These are phyloP conservation scores for Phaonia tiefii DNA, from an alignment of 2,888 invertebrate genomes.

Conservation along the genomic window DNA sequence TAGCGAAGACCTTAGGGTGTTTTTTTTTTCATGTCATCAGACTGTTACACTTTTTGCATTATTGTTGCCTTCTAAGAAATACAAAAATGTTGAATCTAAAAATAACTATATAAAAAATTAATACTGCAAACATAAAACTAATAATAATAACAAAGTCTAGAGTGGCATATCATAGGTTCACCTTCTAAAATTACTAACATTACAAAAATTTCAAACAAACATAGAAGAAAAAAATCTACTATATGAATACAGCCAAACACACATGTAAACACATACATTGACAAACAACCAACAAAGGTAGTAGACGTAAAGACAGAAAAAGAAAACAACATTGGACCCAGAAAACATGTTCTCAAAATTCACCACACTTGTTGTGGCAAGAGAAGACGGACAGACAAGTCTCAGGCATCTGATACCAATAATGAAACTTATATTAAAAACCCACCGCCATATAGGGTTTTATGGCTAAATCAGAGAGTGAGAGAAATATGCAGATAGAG, in stretches of 20 bases:
- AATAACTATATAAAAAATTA: neutral
- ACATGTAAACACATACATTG: neutral
- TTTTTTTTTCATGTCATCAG: neutral
- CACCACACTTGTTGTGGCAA: slow-evolving; percentile 62
- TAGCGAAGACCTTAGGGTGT: neutral
- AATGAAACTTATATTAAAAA: neutral
- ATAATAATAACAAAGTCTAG: slow-evolving; percentile 7
- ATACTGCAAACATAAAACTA: slow-evolving; percentile 6
- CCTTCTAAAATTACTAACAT: slow-evolving; percentile 63
- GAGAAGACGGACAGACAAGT: neutral
- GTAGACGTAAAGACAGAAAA: neutral
- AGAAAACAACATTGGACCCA: slow-evolving; percentile 20
- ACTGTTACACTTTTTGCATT: neutral
- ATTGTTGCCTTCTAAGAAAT: neutral
- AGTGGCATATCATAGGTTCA: slow-evolving; percentile 42
- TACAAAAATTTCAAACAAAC: slow-evolving; percentile 55
- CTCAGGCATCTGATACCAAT: too few relatives aligned
- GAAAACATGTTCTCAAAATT: slow-evolving; percentile 65
- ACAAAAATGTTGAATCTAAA: slow-evolving; percentile 17
- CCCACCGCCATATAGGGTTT: neutral
- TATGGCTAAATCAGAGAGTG: slow-evolving; percentile 8
- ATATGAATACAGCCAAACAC: neutral
- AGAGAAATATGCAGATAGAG: too few relatives aligned
- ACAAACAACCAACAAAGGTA: neutral
- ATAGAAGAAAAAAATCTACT: slow-evolving; percentile 35